Conservation (phyloP, 2,113 vertebrate species). For the Deroptyus accipitrinus region DNA sequence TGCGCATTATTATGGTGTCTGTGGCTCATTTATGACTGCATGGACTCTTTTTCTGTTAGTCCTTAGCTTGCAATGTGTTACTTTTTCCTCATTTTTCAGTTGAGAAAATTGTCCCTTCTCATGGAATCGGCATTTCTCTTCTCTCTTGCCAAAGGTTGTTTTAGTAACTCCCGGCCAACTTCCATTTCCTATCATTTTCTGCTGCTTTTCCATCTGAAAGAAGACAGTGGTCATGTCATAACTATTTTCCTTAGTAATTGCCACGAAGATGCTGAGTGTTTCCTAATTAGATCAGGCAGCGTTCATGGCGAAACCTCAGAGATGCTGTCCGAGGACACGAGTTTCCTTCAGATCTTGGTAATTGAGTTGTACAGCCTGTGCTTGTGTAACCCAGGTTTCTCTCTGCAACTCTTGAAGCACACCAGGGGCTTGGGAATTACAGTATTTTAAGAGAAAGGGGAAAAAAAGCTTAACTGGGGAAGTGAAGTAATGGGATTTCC, state of each 20-base stretch:
- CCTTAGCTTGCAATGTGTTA: not conserved
- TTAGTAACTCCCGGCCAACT: not conserved
- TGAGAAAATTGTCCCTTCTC: not conserved
- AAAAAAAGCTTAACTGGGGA: not conserved
- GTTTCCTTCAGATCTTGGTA: conserved; percentile 35
- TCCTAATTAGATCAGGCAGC: conserved; percentile 51
- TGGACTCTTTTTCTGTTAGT: not conserved
- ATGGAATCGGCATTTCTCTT: not conserved
- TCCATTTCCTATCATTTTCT: conserved; percentile 48
- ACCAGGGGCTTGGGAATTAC: not conserved
- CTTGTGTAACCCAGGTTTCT: not conserved
- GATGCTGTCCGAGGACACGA: not conserved
- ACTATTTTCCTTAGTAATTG: conserved; percentile 62
- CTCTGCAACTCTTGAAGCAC: not conserved
- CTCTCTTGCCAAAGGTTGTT: not conserved
- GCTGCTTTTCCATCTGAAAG: conserved; percentile 43
- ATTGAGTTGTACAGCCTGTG: not conserved
- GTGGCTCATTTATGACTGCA: not conserved
- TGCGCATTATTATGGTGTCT: not conserved
- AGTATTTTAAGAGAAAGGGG: not conserved
- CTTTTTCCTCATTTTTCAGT: not conserved
- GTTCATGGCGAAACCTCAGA: not conserved
- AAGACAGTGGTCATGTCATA: conserved; percentile 40
- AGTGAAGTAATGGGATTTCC: not conserved
- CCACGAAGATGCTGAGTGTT: conserved; percentile 34